A percentile compares a stretch with the other conserved stretches of the same genome.
These are phyloP conservation scores for Camponotus vicinus DNA, from an alignment of 1,140 invertebrate genomes.

Conservation along the genomic window DNA sequence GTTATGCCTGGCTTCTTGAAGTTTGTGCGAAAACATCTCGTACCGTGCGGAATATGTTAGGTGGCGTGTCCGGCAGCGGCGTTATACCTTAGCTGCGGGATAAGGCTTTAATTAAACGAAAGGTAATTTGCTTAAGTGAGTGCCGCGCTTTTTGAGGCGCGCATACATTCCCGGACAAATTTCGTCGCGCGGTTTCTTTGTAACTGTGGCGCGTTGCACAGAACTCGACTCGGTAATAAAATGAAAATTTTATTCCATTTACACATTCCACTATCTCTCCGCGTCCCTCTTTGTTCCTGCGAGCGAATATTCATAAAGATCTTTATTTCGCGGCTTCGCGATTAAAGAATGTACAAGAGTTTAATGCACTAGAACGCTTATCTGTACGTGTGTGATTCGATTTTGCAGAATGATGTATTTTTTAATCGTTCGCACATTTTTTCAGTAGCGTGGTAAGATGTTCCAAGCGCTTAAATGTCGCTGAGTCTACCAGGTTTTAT, in stretches of 20 bases:
- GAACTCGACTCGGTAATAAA: constrained; percentile 29
- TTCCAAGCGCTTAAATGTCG: neutral
- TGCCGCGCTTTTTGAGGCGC: constrained; percentile 51
- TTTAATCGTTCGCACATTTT: neutral
- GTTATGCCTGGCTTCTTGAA: constrained; percentile 19
- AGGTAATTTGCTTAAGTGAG: constrained; percentile 59
- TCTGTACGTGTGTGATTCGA: neutral
- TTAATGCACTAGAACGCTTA: constrained; percentile 6
- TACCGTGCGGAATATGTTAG: constrained; percentile 43
- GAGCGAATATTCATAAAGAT: constrained; percentile 52
- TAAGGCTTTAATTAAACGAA: constrained; percentile 62
- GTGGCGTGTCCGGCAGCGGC: neutral
- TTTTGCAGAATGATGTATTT: neutral
- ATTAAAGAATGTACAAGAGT: constrained; percentile 37
- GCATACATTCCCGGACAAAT: constrained; percentile 45
- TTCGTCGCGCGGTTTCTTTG: constrained; percentile 43
- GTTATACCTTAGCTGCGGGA: constrained; percentile 46
- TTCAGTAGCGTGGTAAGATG: neutral
- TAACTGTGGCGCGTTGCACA: neutral
- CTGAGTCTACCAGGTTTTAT: neutral
- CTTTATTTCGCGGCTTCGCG: constrained; percentile 30
- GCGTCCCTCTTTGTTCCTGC: constrained; percentile 21
- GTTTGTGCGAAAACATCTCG: constrained; percentile 51
- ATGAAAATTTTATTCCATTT: constrained; percentile 64
- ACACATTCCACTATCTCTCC: constrained; percentile 11